These are phyloP conservation scores for Petroica traversi DNA, from an alignment of 2,113 vertebrate species.

Conservation along the genomic window DNA sequence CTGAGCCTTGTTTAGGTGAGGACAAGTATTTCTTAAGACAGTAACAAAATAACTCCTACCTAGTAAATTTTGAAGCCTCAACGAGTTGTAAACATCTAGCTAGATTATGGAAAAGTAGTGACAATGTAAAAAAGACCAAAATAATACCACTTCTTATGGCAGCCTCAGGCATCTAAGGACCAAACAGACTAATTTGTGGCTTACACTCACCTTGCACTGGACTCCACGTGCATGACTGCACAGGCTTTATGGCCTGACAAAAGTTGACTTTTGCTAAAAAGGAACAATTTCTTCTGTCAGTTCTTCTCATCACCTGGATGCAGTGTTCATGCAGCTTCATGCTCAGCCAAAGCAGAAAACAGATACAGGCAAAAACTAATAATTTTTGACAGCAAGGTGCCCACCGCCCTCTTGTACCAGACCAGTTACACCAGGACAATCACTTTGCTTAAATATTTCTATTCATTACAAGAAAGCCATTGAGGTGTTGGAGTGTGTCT, in stretches of 20 bases:
- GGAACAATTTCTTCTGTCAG: neutral
- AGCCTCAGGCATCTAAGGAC: neutral
- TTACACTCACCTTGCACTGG: rapidly evolving
- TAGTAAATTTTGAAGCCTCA: neutral
- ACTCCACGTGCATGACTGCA: neutral
- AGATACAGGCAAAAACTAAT: neutral
- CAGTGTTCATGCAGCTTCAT: neutral
- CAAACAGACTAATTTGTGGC: neutral
- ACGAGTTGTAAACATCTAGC: neutral
- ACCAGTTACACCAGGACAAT: neutral
- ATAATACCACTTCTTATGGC: neutral
- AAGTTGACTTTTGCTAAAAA: neutral
- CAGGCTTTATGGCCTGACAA: neutral
- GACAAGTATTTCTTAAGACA: neutral
- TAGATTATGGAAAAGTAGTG: neutral
- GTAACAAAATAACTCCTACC: neutral
- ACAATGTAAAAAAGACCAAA: neutral
- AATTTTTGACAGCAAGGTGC: neutral
- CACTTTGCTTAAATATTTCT: neutral
- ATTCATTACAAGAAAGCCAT: neutral
- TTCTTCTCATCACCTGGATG: neutral
- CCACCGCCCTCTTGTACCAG: neutral
- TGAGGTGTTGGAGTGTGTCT: neutral
- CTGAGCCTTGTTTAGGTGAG: neutral
- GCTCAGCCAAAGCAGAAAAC: neutral